Percentiles rank a stretch among this genome's conserved stretches.
Evolutionary conservation across 53 echinoderm and acorn worm species (phyloP).

Genomic region (Echinarachnius parma): DNA sequence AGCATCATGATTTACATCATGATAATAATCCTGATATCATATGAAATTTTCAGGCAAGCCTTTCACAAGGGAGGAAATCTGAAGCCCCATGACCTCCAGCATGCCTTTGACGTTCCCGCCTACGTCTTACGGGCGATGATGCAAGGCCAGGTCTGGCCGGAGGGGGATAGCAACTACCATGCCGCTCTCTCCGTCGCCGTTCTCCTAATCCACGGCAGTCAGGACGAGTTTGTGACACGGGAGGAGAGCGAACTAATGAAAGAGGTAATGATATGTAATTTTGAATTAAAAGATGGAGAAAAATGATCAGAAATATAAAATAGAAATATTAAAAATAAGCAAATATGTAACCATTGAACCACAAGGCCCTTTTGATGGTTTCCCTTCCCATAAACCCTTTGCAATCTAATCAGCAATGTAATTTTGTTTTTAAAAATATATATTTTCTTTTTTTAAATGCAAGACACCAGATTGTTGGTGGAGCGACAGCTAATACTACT

Average conservation of each 20-base stretch:
- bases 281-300: no score
- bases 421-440: no score
- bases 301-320: no score
- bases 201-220: slow-evolving; percentile 77
- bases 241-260: slow-evolving; percentile 85
- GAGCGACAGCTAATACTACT: no score
- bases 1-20: not conserved
- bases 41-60: slow-evolving; percentile 63
- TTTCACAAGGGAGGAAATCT: slow-evolving; percentile 53
- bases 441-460: no score
- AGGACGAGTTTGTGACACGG: slow-evolving; percentile 71
- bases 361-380: no score
- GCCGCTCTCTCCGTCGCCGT: slow-evolving; percentile 59
- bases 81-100: slow-evolving; percentile 27
- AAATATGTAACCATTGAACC: no score
- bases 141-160: slow-evolving; percentile 85
- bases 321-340: no score
- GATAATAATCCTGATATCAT: not conserved
- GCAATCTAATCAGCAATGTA: no score
- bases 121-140: slow-evolving; percentile 80
- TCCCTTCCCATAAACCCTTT: no score
- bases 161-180: slow-evolving; percentile 83
- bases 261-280: no score
- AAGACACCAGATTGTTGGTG: no score
- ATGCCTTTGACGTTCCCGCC: slow-evolving; percentile 76